Base-by-base conservation (phyloP, 2,113 vertebrate genomes). In the Trochalopteron elliotii region DNA sequence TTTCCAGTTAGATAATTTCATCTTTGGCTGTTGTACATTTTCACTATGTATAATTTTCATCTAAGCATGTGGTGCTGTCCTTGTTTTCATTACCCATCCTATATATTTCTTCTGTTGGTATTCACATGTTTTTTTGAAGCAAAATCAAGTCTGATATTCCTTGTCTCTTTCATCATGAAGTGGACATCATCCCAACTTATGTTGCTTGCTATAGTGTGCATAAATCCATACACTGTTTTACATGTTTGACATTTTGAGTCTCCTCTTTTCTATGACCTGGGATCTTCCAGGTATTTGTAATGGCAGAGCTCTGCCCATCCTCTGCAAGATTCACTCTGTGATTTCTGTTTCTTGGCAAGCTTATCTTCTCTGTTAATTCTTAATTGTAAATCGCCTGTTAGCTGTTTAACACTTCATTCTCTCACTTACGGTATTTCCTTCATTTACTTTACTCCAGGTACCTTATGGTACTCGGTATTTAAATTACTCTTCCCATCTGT, bases 401-500 rank as follows among this genome's bases (percentile, higher is more conserved):
- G 76, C 0, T 0, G 55, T 92, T 93, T 90, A 92, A 92, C 50
- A 67, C 88, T 88, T 81, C 47, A 42, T 77, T 93, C 79, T 85
- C 81, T 90, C 86, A 67, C 39, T 94, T 44, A 55, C 1, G 17
- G 68, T 92, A 74, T 96, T 89, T 93, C 44, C 80, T 92, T 93
- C 86, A 95, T 95, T 93, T 92, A 90, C 75, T 94, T 96, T 96
- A 88, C 68, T 95, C 83, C 80, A 95, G 90, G 76, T 97, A 89
- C 90, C 93, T 93, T 92, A 83, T 93, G 92, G 79, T 59, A 86
- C 77, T 92, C 21, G 6, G 92, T 90, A 81, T 79, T 92, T 80
- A 94, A 95, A 95, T 92, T 90, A 78, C 83, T 83, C 47, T 87
- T 65, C 55, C 92, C 96, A 97, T 97, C 95, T 97, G 94, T 89